Base-by-base conservation (phyloP, 2,113 vertebrate genomes). In the Hemiprocne comata region DNA sequence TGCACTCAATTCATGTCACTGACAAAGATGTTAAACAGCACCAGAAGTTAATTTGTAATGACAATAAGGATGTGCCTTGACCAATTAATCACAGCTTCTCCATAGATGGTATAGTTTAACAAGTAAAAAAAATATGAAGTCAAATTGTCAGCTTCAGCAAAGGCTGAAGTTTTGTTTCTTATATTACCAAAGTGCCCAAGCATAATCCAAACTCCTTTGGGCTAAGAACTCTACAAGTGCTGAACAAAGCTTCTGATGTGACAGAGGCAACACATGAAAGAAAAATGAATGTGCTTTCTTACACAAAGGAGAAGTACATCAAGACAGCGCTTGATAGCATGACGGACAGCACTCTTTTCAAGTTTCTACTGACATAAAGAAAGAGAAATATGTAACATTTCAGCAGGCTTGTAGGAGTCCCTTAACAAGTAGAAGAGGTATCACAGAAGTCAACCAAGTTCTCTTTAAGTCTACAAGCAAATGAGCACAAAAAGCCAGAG, bases 251-350 rank as follows among this genome's bases (percentile, higher is more conserved):
- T 48, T 90, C 71, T 75, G 78, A 95, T 82, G 57, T 50, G 70
- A 91, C 46, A 77, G 61, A 71, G 10, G 61, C 62, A 89, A 82
- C 7, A 79, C 50, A 85, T 85, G 54, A 90, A 97, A 96, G 81
- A 78, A 94, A 46, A 91, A 87, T 6, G 5, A 85, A 76, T n/a
- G 54, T 0, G 2, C 21, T 76, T 90, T 73, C 67, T n/a, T 31
- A 61, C 66, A 66, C 40, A 73, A n/a, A 79, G 58, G n/a, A 88
- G 55, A 11, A 87, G 44, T 38, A 73, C 20, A 55, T 83, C 25
- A 93, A 48, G 71, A 79, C 40, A 85, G 82, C 24, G 40, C 58
- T 75, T 53, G 73, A 64, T 24, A 85, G 54, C 54, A 48, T 64
- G 73, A 89, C 65, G 84, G 69, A 66, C 55, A 89, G 44, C 23